Base-by-base conservation (phyloP, 2,113 vertebrate genomes). In the Odontesthes bonariensis region DNA sequence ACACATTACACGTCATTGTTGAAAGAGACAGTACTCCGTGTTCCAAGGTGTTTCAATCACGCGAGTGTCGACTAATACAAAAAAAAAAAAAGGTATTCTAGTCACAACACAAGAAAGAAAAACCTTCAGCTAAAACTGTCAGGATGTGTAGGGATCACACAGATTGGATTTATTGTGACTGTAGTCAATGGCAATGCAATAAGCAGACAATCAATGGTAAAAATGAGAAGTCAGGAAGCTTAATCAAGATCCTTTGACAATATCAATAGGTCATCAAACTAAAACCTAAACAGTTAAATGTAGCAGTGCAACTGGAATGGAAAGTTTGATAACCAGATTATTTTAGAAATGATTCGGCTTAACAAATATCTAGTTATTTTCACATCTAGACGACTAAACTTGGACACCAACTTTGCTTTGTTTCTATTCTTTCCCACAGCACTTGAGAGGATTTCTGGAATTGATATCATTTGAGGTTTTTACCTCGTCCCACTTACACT, bases 261-360 rank as follows among this genome's bases (percentile, higher is more conserved):
- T 27, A 46, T 62, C 56, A 71, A 65, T 82, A 75, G 59, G 54
- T 58, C 55, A 69, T 64, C 60, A 62, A 23, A 11, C 14, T 47
- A 63, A 63, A 44, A 44, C 42, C 8, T 4, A 44, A 47, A 47
- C 0, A 17, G 10, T 0, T 17, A 47, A 38, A 38, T 38, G 27
- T 1, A 27, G 27, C 27, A 27, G 3, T 27, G 40, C 40, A 42
- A 42, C 9, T 42, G 40, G 4, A 44, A 44, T 5, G 13, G 13
- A 12, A 44, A 44, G 13, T 7, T 14, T 44, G 42, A 44, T 27
- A 27, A 27, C 27, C 27, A 27, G 2, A 27, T 27, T 27, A 27
- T 27, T 27, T 27, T 27, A 3, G 27, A 27, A 27, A 27, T 3
- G 1, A 3, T 27, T 27, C 27, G 3, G 27, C 27, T 27, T 27